phyloP scores from a whole-genome alignment of 2,888 invertebrate genomes.

The Papilio demoleus region DNA sequence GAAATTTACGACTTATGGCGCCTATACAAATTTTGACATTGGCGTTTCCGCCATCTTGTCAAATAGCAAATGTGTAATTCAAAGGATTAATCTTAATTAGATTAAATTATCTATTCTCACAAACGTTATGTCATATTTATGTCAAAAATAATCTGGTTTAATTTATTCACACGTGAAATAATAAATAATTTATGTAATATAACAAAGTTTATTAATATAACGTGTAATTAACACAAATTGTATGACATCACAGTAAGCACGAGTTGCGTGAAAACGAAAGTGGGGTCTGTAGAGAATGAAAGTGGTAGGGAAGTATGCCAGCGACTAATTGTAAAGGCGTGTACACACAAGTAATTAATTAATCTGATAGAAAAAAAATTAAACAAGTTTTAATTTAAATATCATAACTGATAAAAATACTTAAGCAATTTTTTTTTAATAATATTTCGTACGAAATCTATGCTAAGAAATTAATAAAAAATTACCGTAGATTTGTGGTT shows the following conservation, averaged over 20 bases:
- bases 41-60: too few relatives aligned
- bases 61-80: too few relatives aligned
- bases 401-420: too few relatives aligned
- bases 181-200: conserved; percentile 22
- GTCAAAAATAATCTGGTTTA: background rate
- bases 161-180: conserved; percentile 4
- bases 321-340: conserved; percentile 1
- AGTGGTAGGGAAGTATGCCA: conserved; percentile 42
- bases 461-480: too few relatives aligned
- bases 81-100: too few relatives aligned
- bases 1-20: too few relatives aligned
- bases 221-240: conserved; percentile 44
- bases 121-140: background rate
- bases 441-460: too few relatives aligned
- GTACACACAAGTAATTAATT: conserved; percentile 13
- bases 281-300: conserved; percentile 42
- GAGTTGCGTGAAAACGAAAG: conserved; percentile 43
- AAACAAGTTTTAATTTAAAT: too few relatives aligned
- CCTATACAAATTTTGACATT: too few relatives aligned
- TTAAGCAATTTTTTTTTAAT: too few relatives aligned
- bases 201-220: conserved; percentile 28
- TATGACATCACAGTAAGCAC: conserved; percentile 46
- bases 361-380: background rate
- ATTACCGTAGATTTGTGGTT: too few relatives aligned
- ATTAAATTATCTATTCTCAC: too few relatives aligned